These are phyloP conservation scores for Melipona quadrifasciata DNA, from an alignment of 1,140 invertebrate species.

Conservation along the genomic window DNA sequence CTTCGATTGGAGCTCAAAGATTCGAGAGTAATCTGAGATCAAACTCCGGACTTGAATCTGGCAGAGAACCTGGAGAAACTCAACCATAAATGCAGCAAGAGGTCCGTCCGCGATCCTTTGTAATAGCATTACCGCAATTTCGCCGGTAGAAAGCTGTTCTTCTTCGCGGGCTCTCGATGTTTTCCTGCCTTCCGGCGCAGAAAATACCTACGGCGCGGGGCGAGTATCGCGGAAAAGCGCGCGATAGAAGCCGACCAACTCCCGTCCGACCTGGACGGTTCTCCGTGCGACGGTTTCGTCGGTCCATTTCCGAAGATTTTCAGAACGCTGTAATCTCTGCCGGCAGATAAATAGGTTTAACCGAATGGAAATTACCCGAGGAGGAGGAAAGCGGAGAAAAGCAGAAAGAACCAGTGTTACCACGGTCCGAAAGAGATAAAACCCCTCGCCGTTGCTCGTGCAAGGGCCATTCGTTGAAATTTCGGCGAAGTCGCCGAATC, in stretches of 20 bases:
- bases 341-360: constrained; percentile 58
- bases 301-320: constrained; percentile 26
- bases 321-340: constrained; percentile 49
- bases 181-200: constrained; percentile 25
- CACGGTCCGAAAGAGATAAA: constrained; percentile 23
- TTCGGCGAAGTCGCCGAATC: background rate
- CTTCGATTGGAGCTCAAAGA: constrained; percentile 26
- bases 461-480: background rate
- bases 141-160: constrained; percentile 1
- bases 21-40: constrained; percentile 11
- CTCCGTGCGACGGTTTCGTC: background rate
- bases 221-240: constrained; percentile 21
- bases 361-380: constrained; percentile 60
- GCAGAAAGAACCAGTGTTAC: no score
- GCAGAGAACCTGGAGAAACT: constrained; percentile 11
- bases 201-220: background rate
- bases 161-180: constrained; percentile 32
- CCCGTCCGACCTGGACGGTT: background rate
- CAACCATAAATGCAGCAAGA: constrained; percentile 16
- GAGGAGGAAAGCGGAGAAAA: no score
- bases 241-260: constrained; percentile 10
- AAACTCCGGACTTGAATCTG: constrained; percentile 39
- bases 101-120: constrained; percentile 28
- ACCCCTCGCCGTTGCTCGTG: background rate
- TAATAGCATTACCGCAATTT: constrained; percentile 47